Base-by-base conservation (phyloP, 2,888 invertebrate species). In the Elgonia sp. region DNA sequence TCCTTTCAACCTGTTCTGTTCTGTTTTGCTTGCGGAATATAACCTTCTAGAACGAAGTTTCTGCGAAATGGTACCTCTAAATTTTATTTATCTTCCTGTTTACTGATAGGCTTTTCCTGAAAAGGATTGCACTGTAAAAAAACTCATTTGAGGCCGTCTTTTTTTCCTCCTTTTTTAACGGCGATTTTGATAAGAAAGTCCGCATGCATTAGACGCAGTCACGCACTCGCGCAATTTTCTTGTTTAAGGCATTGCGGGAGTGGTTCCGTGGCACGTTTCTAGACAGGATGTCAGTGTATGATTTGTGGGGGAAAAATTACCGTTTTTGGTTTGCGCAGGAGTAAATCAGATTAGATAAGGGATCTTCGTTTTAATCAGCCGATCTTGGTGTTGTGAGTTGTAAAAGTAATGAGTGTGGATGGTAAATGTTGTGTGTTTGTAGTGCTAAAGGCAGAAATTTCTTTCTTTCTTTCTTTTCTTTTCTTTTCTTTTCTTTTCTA, bases 161-260 rank as follows among this genome's bases (percentile, higher is more conserved):
- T 16, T n/a, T 46, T 73, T 65, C 50, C 50, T 39, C 21, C 60
- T 67, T 20, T n/a, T 14, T 20, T 16, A 18, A 37, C 14, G 21
- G 67, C 39, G 57, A 72, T 65, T 81, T 77, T 75, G 87, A 87
- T 84, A 84, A 87, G 80, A 84, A 75, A 70, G 63, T 63, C 70
- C 70, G 79, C 73, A 20, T 65, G 79, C 55, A 87, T 87, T 87
- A 75, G 60, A 69, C 62, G 67, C 80, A 84, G 84, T 87, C 87
- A 87, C 84, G 86, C 86, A 87, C 83, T 67, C 73, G 83, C 46
- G 80, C 80, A 87, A 87, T 87, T 87, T 87, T 83, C 86, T 87
- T 57, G 83, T 87, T 83, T 69, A 50, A 87, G 62, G 79, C 20
- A 76, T 70, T 46, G 80, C 87, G 62, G 76, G 84, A 79, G 87